These are phyloP conservation scores for Drosophila pectinifera DNA, from an alignment of 1,140 invertebrate genomes.

Conservation along the genomic window DNA sequence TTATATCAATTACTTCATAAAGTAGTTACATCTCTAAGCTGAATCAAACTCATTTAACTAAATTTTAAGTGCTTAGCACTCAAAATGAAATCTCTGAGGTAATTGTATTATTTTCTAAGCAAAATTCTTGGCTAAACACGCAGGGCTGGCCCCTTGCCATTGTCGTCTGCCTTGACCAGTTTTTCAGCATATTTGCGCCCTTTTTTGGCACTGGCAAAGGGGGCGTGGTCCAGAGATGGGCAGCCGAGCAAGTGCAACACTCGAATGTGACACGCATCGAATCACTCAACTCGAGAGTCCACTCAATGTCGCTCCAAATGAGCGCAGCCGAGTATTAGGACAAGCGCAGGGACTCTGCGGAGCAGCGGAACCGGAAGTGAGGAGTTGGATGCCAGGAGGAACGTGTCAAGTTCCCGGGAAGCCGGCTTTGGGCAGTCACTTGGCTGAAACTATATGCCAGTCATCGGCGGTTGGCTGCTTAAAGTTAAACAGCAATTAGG, in stretches of 20 bases:
- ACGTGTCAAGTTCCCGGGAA: conserved; percentile 13
- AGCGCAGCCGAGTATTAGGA: conserved; percentile 32
- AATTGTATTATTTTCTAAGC: no score
- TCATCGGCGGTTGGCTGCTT: not conserved
- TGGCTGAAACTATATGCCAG: conserved; percentile 3
- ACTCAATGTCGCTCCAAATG: conserved; percentile 63
- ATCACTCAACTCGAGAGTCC: conserved; percentile 70
- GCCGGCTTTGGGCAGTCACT: conserved; percentile 3
- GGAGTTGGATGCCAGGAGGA: not conserved
- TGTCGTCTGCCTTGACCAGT: no score
- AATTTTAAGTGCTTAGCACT: no score
- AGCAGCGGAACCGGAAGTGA: conserved; percentile 1
- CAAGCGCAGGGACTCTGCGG: conserved; percentile 3
- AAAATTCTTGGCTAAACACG: no score
- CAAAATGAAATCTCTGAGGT: no score
- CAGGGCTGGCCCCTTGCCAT: no score
- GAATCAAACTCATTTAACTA: no score
- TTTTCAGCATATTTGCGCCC: no score
- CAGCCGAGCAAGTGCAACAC: conserved; percentile 49
- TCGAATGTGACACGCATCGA: conserved; percentile 66
- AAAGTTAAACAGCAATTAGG: not conserved
- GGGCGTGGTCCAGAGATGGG: conserved; percentile 3
- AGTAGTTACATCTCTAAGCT: no score
- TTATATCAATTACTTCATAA: no score
- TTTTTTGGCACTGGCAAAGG: not conserved